A percentile compares a stretch with the other conserved stretches of the same genome.
These are phyloP conservation scores for Pholis gunnellus DNA, from an alignment of 2,113 vertebrate species.

Conservation along the genomic window DNA sequence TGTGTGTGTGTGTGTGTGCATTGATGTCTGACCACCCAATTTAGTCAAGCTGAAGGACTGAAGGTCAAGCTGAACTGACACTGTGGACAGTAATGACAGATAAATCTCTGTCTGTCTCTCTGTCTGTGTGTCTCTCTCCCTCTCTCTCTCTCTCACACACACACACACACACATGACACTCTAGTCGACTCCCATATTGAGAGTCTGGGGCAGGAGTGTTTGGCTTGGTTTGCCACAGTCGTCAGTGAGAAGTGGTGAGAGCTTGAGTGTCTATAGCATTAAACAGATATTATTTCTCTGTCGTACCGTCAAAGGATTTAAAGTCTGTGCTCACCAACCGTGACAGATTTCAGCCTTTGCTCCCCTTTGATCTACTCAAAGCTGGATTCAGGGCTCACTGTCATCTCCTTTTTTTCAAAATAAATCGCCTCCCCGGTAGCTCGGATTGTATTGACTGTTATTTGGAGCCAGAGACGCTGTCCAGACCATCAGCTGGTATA, in stretches of 20 bases:
- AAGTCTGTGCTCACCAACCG: neutral
- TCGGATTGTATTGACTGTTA: neutral
- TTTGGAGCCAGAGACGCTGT: constrained; percentile 20
- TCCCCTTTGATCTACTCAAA: neutral
- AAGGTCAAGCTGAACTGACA: constrained; percentile 62
- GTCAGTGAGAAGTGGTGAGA: constrained; percentile 12
- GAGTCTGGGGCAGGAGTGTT: constrained; percentile 12
- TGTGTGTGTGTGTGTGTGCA: neutral
- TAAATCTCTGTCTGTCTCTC: constrained; percentile 24
- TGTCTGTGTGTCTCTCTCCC: constrained; percentile 11
- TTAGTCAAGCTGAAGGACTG: constrained; percentile 43
- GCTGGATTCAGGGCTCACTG: neutral
- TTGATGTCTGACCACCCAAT: neutral
- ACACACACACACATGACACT: constrained; percentile 9
- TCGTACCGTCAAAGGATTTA: neutral
- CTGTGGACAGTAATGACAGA: constrained; percentile 56
- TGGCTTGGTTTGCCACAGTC: constrained; percentile 20
- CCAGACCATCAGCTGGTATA: constrained; percentile 22
- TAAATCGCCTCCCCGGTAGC: neutral
- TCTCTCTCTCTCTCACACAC: neutral
- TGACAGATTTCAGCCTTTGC: constrained; percentile 17
- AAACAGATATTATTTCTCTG: constrained; percentile 33
- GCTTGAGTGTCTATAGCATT: constrained; percentile 25
- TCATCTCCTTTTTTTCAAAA: constrained; percentile 9
- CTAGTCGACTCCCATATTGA: neutral